Conservation (phyloP, 2,113 vertebrate genomes). For the Nanorana parkeri region DNA sequence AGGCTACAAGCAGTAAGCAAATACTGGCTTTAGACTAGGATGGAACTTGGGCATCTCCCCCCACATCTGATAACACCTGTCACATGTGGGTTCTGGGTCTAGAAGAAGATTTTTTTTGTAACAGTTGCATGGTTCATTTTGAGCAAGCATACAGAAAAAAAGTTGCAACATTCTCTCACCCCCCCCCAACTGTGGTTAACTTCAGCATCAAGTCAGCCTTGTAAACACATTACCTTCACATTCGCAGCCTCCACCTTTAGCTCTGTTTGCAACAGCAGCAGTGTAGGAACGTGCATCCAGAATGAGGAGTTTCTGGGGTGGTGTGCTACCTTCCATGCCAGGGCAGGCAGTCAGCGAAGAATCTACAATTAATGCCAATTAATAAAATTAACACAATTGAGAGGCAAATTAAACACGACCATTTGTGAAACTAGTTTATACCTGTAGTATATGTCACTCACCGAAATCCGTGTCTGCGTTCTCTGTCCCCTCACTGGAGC, state of each 20-base stretch:
- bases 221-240: constrained; percentile 85
- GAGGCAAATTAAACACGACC: no score
- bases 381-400: neutral
- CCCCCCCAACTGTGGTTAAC: no score
- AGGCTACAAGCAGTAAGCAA: no score
- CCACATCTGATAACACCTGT: no score
- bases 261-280: constrained; percentile 94
- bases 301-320: constrained; percentile 93
- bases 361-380: constrained; percentile 71
- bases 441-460: constrained; percentile 66
- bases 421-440: neutral
- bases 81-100: no score
- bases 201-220: no score
- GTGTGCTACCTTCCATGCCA: constrained; percentile 78
- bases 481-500: constrained; percentile 80
- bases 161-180: no score
- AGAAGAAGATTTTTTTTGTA: no score
- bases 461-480: constrained; percentile 90
- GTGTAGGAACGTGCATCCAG: constrained; percentile 97
- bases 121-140: no score
- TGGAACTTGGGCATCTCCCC: no score
- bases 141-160: no score
- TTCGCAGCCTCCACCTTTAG: constrained; percentile 98
- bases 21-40: no score
- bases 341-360: constrained; percentile 87